These are phyloP conservation scores for Pterophyllum scalare DNA, from an alignment of 2,113 vertebrate species.

Conservation along the genomic window DNA sequence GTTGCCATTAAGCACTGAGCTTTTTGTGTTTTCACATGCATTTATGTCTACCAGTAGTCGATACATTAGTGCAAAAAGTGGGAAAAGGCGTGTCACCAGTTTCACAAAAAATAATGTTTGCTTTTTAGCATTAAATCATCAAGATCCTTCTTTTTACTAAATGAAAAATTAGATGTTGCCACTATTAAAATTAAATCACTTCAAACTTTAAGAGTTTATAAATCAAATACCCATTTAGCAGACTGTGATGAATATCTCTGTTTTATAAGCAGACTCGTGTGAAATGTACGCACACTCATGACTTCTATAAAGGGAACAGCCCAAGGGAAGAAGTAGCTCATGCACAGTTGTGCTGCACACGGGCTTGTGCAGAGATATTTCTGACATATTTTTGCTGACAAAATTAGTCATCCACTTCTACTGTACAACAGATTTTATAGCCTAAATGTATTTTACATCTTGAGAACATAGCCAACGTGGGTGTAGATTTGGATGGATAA, in stretches of 20 bases:
- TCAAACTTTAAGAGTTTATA: neutral
- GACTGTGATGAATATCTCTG: neutral
- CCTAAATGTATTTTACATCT: neutral
- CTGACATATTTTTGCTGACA: conserved; percentile 7
- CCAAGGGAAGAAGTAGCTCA: conserved; percentile 13
- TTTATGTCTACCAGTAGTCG: neutral
- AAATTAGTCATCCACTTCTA: conserved; percentile 20
- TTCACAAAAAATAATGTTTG: neutral
- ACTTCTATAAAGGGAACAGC: conserved; percentile 46
- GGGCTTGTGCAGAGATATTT: conserved; percentile 12
- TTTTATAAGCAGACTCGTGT: conserved; percentile 10
- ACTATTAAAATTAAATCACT: neutral
- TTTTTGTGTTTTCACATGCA: neutral
- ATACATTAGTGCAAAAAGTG: neutral
- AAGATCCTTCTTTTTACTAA: neutral
- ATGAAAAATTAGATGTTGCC: neutral
- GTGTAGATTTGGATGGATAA: neutral
- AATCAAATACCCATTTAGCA: conserved; percentile 10
- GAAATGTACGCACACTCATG: conserved; percentile 24
- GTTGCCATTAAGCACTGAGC: neutral
- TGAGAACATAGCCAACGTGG: neutral
- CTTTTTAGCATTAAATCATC: neutral
- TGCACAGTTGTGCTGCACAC: conserved; percentile 6
- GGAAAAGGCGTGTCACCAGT: neutral
- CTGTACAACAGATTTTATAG: neutral